These are phyloP conservation scores for Cepaea nemoralis DNA, from an alignment of 1,140 invertebrate genomes.

Conservation along the genomic window DNA sequence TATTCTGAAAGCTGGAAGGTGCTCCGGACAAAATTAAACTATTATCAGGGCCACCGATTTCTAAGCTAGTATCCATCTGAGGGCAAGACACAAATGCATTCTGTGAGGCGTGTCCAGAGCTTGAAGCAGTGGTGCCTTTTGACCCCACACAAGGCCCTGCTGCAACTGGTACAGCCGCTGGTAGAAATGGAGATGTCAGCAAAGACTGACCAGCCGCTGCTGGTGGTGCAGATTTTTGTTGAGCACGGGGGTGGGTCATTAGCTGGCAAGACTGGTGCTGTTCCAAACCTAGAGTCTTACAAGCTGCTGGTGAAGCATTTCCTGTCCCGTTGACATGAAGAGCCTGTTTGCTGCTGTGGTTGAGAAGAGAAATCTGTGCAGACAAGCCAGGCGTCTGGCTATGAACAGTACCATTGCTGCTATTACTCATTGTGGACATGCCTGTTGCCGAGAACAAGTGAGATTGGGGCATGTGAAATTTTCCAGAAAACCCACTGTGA, in stretches of 20 bases:
- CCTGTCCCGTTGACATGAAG: background rate
- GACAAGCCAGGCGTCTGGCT: background rate
- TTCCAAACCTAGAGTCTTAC: background rate
- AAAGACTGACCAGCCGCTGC: background rate
- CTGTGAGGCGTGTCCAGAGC: background rate
- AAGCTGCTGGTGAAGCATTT: background rate
- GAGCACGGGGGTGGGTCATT: background rate
- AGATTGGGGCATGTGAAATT: background rate
- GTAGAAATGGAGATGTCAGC: background rate
- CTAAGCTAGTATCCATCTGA: background rate
- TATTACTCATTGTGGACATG: slow-evolving; percentile 15
- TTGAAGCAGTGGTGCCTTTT: background rate
- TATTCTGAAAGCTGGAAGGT: background rate
- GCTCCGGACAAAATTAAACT: background rate
- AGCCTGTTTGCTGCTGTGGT: background rate
- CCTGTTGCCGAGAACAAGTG: slow-evolving; percentile 11
- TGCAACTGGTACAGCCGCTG: background rate
- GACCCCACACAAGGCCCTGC: background rate
- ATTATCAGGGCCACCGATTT: background rate
- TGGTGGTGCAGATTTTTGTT: background rate
- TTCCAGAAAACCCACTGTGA: slow-evolving; percentile 45
- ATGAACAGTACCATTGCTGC: slow-evolving; percentile 11
- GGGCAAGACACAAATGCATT: background rate
- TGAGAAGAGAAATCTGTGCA: background rate
- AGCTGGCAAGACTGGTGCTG: background rate